phyloP scores from a whole-genome alignment of 1,140 invertebrate genomes.

The Conus betulinus region DNA sequence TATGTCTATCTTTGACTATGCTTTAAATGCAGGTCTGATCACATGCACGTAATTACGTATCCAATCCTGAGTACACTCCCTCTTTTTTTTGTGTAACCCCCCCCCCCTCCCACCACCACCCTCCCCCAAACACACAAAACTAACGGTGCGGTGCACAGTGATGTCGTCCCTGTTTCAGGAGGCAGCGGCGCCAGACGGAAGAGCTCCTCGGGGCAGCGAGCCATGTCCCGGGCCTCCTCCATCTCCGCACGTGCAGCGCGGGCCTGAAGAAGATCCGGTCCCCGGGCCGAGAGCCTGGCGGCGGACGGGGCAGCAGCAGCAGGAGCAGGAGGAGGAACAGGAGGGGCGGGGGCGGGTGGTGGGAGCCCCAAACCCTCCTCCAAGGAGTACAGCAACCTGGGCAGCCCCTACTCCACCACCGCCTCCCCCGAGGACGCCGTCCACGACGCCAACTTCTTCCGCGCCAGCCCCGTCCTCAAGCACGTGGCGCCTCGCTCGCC shows the following conservation, averaged over 20 bases:
- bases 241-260: constrained; percentile 55
- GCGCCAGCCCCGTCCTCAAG: constrained; percentile 59
- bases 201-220: constrained; percentile 7
- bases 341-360: background rate
- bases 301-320: background rate
- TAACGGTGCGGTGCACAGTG: background rate
- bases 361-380: constrained; percentile 55
- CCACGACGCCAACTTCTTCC: constrained; percentile 59
- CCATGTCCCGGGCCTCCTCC: constrained; percentile 53
- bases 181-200: constrained; percentile 18
- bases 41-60: no score
- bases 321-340: background rate
- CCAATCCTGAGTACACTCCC: no score
- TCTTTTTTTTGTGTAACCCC: no score
- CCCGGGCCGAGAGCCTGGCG: constrained; percentile 53
- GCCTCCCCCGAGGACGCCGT: constrained; percentile 41
- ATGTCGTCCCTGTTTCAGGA: background rate
- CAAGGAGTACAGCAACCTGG: constrained; percentile 54
- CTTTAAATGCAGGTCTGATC: no score
- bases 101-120: no score
- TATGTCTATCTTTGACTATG: no score
- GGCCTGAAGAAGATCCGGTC: constrained; percentile 46
- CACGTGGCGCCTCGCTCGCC: constrained; percentile 59
- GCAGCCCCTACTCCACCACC: constrained; percentile 53
- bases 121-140: background rate